A percentile compares a stretch with the other conserved stretches of the same genome.
These are phyloP conservation scores for Lycia hirtaria DNA, from an alignment of 2,888 invertebrate genomes.

Conservation along the genomic window DNA sequence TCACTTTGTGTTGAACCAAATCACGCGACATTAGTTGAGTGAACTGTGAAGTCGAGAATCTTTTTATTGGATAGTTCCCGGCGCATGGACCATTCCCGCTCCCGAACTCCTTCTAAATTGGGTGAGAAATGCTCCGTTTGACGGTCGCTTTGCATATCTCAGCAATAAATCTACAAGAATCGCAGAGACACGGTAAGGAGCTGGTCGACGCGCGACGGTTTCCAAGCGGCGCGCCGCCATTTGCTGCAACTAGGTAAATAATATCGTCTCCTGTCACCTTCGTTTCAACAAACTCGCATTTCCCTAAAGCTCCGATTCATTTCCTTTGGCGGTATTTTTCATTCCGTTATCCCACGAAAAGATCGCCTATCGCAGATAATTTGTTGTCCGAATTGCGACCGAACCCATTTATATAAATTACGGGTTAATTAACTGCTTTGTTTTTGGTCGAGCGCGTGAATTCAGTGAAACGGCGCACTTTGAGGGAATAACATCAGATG, in stretches of 20 bases:
- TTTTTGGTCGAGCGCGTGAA: constrained; percentile 68
- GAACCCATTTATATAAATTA: constrained; percentile 76
- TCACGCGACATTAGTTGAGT: constrained; percentile 55
- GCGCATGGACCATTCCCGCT: constrained; percentile 47
- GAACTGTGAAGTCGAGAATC: constrained; percentile 55
- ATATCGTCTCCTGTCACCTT: constrained; percentile 46
- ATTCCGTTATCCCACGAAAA: constrained; percentile 50
- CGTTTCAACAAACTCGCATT: constrained; percentile 39
- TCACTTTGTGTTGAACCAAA: constrained; percentile 57
- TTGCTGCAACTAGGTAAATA: constrained; percentile 50
- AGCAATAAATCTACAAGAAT: constrained; percentile 62
- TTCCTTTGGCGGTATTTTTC: constrained; percentile 54
- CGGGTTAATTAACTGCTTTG: constrained; percentile 75
- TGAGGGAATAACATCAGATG: constrained; percentile 57
- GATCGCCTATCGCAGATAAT: constrained; percentile 71
- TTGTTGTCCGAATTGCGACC: constrained; percentile 71
- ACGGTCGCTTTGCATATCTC: constrained; percentile 67
- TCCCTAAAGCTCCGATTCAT: constrained; percentile 42
- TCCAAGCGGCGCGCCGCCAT: constrained; percentile 43
- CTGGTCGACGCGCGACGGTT: constrained; percentile 32
- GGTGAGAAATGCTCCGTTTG: constrained; percentile 69
- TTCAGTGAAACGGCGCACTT: constrained; percentile 65
- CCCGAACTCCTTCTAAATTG: constrained; percentile 61
- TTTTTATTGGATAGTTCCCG: constrained; percentile 60
- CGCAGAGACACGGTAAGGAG: constrained; percentile 46